Percentiles rank a stretch among this genome's conserved stretches.
phyloP scores from a whole-genome alignment of 53 echinoderm and acorn worm genomes.

The Holothuria leucospilota region DNA sequence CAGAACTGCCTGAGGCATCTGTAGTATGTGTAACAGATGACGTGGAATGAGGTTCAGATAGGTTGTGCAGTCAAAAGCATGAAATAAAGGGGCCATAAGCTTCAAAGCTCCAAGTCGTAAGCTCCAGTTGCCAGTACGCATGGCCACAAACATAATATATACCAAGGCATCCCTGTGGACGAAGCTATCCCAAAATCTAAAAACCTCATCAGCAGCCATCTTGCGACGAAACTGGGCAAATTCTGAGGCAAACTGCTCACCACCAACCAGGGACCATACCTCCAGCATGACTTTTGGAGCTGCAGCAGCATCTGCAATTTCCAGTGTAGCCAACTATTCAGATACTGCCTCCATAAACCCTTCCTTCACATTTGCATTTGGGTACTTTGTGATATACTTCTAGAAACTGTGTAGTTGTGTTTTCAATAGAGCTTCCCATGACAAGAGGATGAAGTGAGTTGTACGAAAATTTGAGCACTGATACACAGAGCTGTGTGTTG shows the following conservation, averaged over 20 bases:
- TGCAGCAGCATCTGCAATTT: no score
- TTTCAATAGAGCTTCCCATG: conserved; percentile 50
- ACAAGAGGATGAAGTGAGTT: conserved; percentile 18
- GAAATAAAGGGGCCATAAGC: conserved; percentile 8
- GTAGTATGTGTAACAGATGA: conserved; percentile 48
- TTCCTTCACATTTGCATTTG: no score
- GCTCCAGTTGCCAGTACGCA: conserved; percentile 52
- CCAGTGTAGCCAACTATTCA: no score
- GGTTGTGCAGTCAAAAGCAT: conserved; percentile 45
- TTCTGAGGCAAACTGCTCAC: conserved; percentile 10
- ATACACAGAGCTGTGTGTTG: conserved; percentile 28
- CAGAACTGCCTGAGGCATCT: conserved; percentile 47
- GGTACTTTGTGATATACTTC: no score
- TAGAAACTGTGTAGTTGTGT: background rate
- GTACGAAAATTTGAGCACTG: conserved; percentile 41
- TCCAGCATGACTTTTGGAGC: no score
- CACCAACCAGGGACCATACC: conserved; percentile 9
- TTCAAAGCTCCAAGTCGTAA: conserved; percentile 45
- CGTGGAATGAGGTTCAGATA: conserved; percentile 39
- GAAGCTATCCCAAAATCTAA: conserved; percentile 46
- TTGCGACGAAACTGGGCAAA: background rate
- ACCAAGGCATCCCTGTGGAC: conserved; percentile 37
- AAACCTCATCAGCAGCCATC: conserved; percentile 18
- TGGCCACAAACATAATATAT: conserved; percentile 32
- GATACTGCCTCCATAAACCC: no score